Evolutionary conservation across 1,140 invertebrate species (phyloP).

Genomic region (Pseudomyrmex gracilis): DNA sequence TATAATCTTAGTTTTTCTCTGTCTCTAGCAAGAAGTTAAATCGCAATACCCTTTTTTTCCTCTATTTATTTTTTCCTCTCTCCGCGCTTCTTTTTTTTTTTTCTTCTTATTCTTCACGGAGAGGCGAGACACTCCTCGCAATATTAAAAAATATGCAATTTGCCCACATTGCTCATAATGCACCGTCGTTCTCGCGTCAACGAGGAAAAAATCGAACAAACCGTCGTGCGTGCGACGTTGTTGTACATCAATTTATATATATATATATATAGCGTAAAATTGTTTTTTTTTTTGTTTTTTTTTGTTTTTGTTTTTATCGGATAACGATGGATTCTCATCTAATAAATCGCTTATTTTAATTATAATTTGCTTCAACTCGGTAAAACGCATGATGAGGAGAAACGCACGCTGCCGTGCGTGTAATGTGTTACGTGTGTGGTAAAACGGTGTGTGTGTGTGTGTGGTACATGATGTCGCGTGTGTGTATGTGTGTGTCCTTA

Average conservation of each 20-base stretch:
- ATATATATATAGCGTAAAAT: slow-evolving; percentile 42
- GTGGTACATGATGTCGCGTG: background rate
- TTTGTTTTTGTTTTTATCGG: too few species aligned
- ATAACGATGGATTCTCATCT: background rate
- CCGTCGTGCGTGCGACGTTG: background rate
- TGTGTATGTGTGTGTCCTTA: slow-evolving; percentile 70
- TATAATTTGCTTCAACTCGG: slow-evolving; percentile 14
- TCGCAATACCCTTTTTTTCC: slow-evolving; percentile 53
- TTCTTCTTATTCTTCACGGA: background rate
- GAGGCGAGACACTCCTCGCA: slow-evolving; percentile 30
- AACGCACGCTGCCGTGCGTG: slow-evolving; percentile 67
- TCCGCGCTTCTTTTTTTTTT: background rate
- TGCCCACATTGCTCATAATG: slow-evolving; percentile 68
- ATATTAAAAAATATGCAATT: slow-evolving; percentile 75
- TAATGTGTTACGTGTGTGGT: background rate
- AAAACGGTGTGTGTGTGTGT: background rate
- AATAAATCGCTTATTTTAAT: background rate
- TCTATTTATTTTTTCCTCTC: slow-evolving; percentile 8
- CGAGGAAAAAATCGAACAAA: slow-evolving; percentile 45
- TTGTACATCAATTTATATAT: too few species aligned
- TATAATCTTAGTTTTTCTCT: slow-evolving; percentile 50
- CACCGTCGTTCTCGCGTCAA: slow-evolving; percentile 55
- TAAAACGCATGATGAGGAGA: slow-evolving; percentile 65
- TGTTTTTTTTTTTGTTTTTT: background rate
- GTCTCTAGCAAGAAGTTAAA: slow-evolving; percentile 52